Evolutionary conservation across 2,797 vertebrate genomes (phyloP), one percentile per base, ranked within the genome.

Genomic region (Microcaecilia unicolor): DNA sequence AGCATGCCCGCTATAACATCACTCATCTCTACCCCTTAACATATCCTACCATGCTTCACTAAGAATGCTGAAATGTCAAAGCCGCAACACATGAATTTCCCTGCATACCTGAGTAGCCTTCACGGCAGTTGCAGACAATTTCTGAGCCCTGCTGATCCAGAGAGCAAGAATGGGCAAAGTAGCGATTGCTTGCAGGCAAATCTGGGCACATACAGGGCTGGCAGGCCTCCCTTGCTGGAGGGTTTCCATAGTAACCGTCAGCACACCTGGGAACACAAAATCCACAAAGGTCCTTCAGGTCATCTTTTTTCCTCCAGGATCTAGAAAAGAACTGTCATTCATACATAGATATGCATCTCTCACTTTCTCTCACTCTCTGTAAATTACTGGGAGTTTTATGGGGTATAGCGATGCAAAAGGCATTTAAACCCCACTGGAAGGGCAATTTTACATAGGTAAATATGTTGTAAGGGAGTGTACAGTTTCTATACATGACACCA

Each of bases 151-250:
- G 57, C 30, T 68, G 63, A 39, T 84, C 70, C n/a, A 70, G 71
- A 38, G 62, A 67, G 52, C 92, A 97, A 37, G 78, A 86, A 42
- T 3, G 56, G 31, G 90, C 90, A 28, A 94, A 94, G 70, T 86
- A 89, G 2, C 44, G 78, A 10, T 64, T 64, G 14, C 82, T 90
- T 12, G 51, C 65, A 49, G 76, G 61, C 25, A 61, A 2, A 5
- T 76, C 83, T 9, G 91, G 91, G 54, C 91, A 92, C 25, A 59
- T 61, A 48, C 93, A 95, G 4, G 86, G 85, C 32, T 2, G 57
- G 45, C 91, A 92, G 28, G 79, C 51, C 6, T 78, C 59, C 43
- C 74, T 41, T 2, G 52, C 56, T 35, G 52, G 38, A 4, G 88
- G 86, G 33, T 87, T 70, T 38, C 89, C 86, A 37, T 81, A 75